Conservation (phyloP, 2,797 vertebrate species). For the Hephaestus fuliginosus region DNA sequence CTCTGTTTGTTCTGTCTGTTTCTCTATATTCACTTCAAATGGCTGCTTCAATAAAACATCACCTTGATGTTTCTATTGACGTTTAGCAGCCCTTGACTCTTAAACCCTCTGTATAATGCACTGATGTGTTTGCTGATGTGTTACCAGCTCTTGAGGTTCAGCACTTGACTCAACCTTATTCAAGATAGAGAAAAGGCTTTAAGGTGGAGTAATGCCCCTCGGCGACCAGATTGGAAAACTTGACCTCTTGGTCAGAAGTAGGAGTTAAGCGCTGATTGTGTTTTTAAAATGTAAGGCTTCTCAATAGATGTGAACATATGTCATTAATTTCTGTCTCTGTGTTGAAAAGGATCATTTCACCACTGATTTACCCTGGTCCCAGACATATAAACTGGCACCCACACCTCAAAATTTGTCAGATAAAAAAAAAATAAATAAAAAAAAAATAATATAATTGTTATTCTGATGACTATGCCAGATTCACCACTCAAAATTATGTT, state of each 20-base stretch:
- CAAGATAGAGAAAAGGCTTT: conserved; percentile 44
- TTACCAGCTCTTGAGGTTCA: conserved; percentile 42
- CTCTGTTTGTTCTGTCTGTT: conserved; percentile 10
- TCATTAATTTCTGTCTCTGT: neutral
- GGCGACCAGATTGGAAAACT: conserved; percentile 35
- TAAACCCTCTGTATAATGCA: conserved; percentile 46
- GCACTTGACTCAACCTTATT: conserved; percentile 40
- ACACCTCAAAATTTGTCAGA: neutral
- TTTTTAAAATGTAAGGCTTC: neutral
- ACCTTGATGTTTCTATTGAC: conserved; percentile 50
- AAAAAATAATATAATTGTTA: too few relatives aligned
- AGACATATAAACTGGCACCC: fast-evolving
- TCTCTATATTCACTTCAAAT: conserved; percentile 42
- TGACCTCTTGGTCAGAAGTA: conserved; percentile 39
- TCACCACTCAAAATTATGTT: too few relatives aligned
- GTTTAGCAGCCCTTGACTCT: conserved; percentile 45
- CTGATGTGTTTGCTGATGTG: conserved; percentile 49
- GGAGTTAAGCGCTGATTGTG: conserved; percentile 8
- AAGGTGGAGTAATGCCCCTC: conserved; percentile 47
- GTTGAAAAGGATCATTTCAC: neutral
- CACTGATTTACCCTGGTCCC: neutral
- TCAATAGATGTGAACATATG: neutral
- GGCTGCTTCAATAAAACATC: conserved; percentile 51
- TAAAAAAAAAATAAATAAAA: too few relatives aligned
- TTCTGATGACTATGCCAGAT: too few relatives aligned